Conservation (phyloP, 2,888 invertebrate genomes). For the Resseliella maxima region DNA sequence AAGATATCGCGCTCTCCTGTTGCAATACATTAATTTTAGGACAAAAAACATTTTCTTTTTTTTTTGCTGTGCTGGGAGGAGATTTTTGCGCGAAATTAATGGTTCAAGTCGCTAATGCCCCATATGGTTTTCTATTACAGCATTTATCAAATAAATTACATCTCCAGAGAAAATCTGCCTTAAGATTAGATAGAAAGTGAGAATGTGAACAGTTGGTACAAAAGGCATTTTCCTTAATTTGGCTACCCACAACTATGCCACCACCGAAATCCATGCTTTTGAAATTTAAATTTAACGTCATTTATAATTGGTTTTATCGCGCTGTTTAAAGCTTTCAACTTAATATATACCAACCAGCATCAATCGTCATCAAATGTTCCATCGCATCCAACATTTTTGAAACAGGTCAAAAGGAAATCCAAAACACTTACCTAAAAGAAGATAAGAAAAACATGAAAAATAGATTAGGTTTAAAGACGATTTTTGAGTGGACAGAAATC, state of each 20-base stretch:
- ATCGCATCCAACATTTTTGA: background rate
- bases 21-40: background rate
- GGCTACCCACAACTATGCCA: background rate
- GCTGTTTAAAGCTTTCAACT: background rate
- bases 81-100: conserved; percentile 11
- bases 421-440: background rate
- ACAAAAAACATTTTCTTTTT: background rate
- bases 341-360: background rate
- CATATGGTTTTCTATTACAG: background rate
- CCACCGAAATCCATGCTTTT: background rate
- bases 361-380: background rate
- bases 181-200: background rate
- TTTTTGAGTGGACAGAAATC: too few species aligned
- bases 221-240: background rate
- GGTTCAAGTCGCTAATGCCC: background rate
- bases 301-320: background rate
- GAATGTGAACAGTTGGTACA: background rate
- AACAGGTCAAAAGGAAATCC: background rate
- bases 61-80: background rate
- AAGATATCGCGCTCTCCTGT: background rate
- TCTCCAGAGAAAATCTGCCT: background rate
- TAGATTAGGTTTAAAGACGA: too few species aligned
- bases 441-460: background rate
- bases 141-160: conserved; percentile 23
- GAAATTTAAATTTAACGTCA: background rate